Base-by-base conservation (phyloP, 1,140 invertebrate species). In the Asbolus verrucosus region DNA sequence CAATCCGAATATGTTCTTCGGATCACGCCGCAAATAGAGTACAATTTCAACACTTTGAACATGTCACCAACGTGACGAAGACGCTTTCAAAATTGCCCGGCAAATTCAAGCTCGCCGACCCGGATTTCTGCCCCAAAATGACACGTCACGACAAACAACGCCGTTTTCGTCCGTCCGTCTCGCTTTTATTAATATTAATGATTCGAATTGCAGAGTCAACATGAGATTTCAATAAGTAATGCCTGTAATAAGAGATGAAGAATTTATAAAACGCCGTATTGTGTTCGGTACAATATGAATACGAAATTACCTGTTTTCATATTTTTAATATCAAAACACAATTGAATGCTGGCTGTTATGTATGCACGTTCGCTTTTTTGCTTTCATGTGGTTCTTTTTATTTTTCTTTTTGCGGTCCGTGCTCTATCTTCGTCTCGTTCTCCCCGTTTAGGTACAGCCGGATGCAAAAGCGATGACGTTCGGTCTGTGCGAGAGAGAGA, bases 241-340 rank as follows among this genome's bases (percentile, higher is more conserved):
- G 61, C 33, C 61, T 63, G 61, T 63, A 63, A 71, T 46, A 62
- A 67, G 69, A 71, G 69, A 71, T 67, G 65, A 67, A 71, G 46
- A 71, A 71, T 71, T 71, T 71, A 65, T 67, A 71, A 71, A 71
- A 65, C 65, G 38, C 65, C 59, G 70, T 43, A 71, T 71, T 71
- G 70, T 71, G 30, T 50, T 71, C 70, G 65, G 70, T 71, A 71
- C 70, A 71, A 71, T 71, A 71, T 71, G 70, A 71, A 71, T 71
- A 71, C 65, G 61, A 71, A 71, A 71, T 71, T 71, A 71, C 70
- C 70, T 71, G 70, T 67, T 71, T 71, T 71, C 65, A 54, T 63
- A 67, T 68, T 71, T 68, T 71, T 71, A 68, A 65, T 71, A 67
- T 68, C 65, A 67, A 71, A 71, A 71, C 46, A 54, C 70, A 71